These are phyloP conservation scores for Argyresthia goedartella DNA, from an alignment of 2,888 invertebrate species.

Conservation along the genomic window DNA sequence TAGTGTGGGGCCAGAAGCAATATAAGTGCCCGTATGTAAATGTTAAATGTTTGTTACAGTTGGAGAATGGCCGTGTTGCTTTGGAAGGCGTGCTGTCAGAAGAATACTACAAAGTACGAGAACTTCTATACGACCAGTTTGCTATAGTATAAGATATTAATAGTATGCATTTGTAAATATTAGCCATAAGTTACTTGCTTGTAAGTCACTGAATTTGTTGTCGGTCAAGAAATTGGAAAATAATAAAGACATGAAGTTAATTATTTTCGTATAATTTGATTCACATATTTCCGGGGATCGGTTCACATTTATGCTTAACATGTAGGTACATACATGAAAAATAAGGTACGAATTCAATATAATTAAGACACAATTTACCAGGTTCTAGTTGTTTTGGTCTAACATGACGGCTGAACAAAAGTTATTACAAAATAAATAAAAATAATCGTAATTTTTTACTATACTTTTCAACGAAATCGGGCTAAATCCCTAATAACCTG, in stretches of 20 bases:
- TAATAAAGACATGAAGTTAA: neutral
- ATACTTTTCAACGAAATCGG: neutral
- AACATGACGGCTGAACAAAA: neutral
- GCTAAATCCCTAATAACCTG: too few species aligned
- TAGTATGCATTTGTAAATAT: neutral
- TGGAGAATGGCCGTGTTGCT: slow-evolving; percentile 92
- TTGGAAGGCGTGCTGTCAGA: slow-evolving; percentile 95
- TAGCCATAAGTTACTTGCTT: too few species aligned
- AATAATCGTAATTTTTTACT: neutral
- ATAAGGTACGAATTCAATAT: slow-evolving; percentile 51
- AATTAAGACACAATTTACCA: slow-evolving; percentile 45
- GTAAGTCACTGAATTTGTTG: too few species aligned
- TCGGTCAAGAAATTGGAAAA: neutral
- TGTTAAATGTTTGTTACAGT: slow-evolving; percentile 78
- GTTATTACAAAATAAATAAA: neutral
- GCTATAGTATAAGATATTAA: slow-evolving; percentile 82
- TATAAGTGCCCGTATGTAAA: too few species aligned
- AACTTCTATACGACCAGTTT: slow-evolving; percentile 95
- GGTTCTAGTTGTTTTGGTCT: neutral
- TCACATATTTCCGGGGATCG: slow-evolving; percentile 46
- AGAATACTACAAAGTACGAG: slow-evolving; percentile 94
- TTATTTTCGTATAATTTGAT: slow-evolving; percentile 14
- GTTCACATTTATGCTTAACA: slow-evolving; percentile 47
- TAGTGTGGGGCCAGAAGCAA: too few species aligned
- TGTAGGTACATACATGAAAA: slow-evolving; percentile 46